Conservation (phyloP, 2,888 invertebrate genomes). For the Tetragnatha montana region DNA sequence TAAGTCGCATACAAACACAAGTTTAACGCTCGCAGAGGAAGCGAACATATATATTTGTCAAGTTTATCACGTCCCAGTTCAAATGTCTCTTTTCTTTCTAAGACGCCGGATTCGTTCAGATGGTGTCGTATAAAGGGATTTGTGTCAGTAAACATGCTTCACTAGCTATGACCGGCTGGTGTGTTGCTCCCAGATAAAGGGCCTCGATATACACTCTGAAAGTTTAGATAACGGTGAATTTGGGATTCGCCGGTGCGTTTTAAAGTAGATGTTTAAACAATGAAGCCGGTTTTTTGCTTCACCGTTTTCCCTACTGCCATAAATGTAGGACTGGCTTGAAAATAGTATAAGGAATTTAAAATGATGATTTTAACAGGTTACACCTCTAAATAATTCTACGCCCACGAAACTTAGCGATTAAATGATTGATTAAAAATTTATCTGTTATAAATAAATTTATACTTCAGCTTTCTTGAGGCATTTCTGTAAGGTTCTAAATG, state of each 20-base stretch:
- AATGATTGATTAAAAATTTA: too few relatives aligned
- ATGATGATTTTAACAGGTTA: too few relatives aligned
- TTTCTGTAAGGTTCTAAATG: too few relatives aligned
- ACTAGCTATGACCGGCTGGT: conserved; percentile 32
- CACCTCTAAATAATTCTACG: too few relatives aligned
- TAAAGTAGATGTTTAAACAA: background rate
- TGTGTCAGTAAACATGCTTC: conserved; percentile 58
- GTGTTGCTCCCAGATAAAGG: conserved; percentile 48
- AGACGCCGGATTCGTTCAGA: conserved; percentile 45
- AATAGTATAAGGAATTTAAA: background rate
- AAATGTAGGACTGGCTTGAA: background rate
- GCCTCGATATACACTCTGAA: conserved; percentile 8
- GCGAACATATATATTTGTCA: conserved; percentile 51
- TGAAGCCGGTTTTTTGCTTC: background rate
- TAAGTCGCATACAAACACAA: conserved; percentile 9
- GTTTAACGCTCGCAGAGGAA: conserved; percentile 10
- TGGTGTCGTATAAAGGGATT: conserved; percentile 63
- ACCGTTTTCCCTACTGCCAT: background rate
- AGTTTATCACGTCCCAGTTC: conserved; percentile 61
- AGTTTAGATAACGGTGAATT: conserved; percentile 40
- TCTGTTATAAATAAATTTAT: too few relatives aligned
- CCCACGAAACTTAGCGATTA: too few relatives aligned
- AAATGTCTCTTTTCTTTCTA: conserved; percentile 37
- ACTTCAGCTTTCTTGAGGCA: too few relatives aligned
- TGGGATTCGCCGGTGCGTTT: conserved; percentile 29